These are phyloP conservation scores for Passerina amoena DNA, from an alignment of 2,113 vertebrate species.

Conservation along the genomic window DNA sequence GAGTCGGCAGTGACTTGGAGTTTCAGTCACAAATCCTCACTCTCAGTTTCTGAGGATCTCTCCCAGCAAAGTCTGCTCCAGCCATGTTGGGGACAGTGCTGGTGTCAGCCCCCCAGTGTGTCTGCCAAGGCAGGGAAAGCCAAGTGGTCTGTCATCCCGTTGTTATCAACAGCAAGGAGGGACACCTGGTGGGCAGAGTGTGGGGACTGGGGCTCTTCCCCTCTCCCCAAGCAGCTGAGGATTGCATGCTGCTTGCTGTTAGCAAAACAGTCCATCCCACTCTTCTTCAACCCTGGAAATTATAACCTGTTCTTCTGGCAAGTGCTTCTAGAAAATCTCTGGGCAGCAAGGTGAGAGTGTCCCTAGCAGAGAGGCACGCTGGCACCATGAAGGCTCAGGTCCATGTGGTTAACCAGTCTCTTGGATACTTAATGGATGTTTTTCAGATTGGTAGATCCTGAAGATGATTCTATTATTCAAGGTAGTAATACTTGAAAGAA, in stretches of 20 bases:
- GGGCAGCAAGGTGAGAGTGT: neutral
- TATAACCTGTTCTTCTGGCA: neutral
- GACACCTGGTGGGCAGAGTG: fast-evolving
- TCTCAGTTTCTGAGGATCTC: neutral
- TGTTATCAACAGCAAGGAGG: fast-evolving
- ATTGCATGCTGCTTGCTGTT: neutral
- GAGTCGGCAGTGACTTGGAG: neutral
- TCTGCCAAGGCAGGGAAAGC: neutral
- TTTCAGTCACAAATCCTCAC: neutral
- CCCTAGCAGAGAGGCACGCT: fast-evolving
- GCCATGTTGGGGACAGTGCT: neutral
- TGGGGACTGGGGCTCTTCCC: neutral
- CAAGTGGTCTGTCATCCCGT: fast-evolving
- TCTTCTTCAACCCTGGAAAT: neutral
- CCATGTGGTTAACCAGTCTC: neutral
- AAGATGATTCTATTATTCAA: neutral
- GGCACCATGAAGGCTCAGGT: neutral
- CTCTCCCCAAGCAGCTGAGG: neutral
- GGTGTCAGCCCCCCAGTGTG: neutral
- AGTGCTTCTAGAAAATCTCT: neutral
- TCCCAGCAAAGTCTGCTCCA: neutral
- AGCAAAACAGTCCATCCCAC: neutral
- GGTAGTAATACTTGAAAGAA: neutral
- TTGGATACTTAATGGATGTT: neutral
- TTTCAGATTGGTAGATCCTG: neutral